phyloP scores from a whole-genome alignment of 2,888 invertebrate species.

The Archips crataeganus region DNA sequence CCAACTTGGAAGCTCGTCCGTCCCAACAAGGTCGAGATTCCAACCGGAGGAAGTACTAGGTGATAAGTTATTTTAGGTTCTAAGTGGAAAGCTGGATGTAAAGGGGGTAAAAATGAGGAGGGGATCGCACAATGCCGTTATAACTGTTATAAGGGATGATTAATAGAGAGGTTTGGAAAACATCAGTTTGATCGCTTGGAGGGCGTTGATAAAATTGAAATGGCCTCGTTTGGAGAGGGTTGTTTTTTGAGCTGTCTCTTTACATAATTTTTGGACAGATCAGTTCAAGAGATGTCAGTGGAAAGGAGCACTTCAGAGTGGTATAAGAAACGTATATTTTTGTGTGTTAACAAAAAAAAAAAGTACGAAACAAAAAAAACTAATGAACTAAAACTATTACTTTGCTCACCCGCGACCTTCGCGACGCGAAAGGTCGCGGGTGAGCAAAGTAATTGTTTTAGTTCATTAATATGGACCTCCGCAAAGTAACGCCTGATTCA shows the following conservation, averaged over 20 bases:
- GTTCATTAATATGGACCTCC: too few species aligned
- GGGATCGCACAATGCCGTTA: constrained; percentile 12
- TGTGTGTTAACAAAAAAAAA: too few species aligned
- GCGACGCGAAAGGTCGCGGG: too few species aligned
- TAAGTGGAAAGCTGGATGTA: constrained; percentile 37
- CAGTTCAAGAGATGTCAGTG: not conserved
- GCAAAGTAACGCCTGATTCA: too few species aligned
- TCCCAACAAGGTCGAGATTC: constrained; percentile 18
- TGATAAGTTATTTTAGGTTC: constrained; percentile 31
- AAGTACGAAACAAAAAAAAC: too few species aligned
- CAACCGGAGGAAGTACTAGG: constrained; percentile 12
- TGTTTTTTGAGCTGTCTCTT: not conserved
- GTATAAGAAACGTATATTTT: too few species aligned
- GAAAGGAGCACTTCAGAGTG: too few species aligned
- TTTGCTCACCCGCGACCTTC: too few species aligned
- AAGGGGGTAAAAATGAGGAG: constrained; percentile 36
- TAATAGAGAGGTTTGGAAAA: constrained; percentile 36
- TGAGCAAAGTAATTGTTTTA: too few species aligned
- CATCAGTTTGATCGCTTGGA: constrained; percentile 20
- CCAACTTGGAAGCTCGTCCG: not conserved
- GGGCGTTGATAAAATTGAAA: constrained; percentile 18
- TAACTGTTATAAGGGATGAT: constrained; percentile 23
- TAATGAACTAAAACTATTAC: too few species aligned
- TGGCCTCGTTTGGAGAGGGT: not conserved
- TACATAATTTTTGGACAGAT: not conserved